Percentiles rank a stretch among this genome's conserved stretches.
phyloP scores from a whole-genome alignment of 2,797 vertebrate species.

The Potorous gilbertii region DNA sequence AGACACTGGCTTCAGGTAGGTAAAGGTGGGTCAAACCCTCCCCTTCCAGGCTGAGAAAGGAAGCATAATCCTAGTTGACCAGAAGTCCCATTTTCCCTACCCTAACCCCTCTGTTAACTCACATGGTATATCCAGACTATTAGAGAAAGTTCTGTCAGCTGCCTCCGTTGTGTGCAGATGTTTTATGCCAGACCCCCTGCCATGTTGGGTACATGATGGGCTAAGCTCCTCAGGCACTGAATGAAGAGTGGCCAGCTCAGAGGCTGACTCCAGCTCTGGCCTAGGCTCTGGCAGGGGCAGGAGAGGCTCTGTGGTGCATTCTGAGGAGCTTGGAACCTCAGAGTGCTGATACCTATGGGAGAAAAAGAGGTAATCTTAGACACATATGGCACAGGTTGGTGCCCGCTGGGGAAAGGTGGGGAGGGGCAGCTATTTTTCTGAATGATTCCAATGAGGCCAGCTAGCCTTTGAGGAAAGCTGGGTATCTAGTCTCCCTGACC shows the following conservation, averaged over 20 bases:
- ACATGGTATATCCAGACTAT: constrained; percentile 6
- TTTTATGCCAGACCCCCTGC: constrained; percentile 38
- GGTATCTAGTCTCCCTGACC: background rate
- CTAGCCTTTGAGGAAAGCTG: background rate
- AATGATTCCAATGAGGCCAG: background rate
- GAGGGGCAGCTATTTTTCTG: no score
- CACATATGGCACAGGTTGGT: background rate
- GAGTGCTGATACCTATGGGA: constrained; percentile 87
- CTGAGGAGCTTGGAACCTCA: constrained; percentile 49
- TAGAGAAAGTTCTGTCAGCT: background rate
- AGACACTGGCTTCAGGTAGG: constrained; percentile 11
- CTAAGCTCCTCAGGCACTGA: background rate
- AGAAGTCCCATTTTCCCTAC: background rate
- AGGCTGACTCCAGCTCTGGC: constrained; percentile 71
- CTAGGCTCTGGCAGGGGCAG: constrained; percentile 48
- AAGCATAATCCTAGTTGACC: background rate
- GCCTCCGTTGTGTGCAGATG: constrained; percentile 48
- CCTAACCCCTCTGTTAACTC: constrained; percentile 16
- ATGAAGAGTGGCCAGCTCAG: constrained; percentile 79
- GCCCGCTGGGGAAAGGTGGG: background rate
- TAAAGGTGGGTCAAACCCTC: background rate
- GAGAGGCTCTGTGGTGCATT: constrained; percentile 69
- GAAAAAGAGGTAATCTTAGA: background rate
- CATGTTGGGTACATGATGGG: constrained; percentile 17
- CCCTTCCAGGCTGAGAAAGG: background rate